Base-by-base conservation (phyloP, 1,140 invertebrate species). In the Bombyx mandarina region DNA sequence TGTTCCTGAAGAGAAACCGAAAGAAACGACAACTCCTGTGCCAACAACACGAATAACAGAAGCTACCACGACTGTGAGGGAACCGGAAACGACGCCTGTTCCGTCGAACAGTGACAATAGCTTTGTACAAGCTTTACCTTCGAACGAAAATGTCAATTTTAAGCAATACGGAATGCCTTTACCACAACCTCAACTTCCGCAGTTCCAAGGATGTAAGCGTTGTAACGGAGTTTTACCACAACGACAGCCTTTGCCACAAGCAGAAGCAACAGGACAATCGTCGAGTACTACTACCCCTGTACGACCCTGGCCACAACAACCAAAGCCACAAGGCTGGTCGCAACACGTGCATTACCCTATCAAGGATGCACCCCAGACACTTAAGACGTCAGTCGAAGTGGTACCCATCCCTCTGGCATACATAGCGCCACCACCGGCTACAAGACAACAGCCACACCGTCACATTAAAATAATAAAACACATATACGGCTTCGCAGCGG, bases 301-400 rank as follows among this genome's bases (percentile, higher is more conserved):
- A 12, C 45, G 12, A 8, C 45, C 45, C 9, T 47, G 49, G 22
- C 54, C 45, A 6, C 52, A 62, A 9, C 55, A 62, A 43, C 52
- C 52, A 7, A 35, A 54, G 1, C 35, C 47, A 8, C 60, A 55
- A 35, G 46, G 42, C 8, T 56, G 48, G 43, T 52, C 56, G 26
- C 51, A 53, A 18, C 54, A 61, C 8, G 35, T 56, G 26, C 49
- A 52, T 18, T 35, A 26, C n/a, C 51, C 52, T 54, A 35, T n/a
- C 3, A 54, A 56, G 44, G 22, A 12, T 5, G 65, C 45, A 48
- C 74, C 79, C 1, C 75, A 76, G 53, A 87, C 85, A 44, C 47
- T 81, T n/a, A 86, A 77, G 59, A 87, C 83, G 0, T 75, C 65
- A 22, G 79, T 87, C 0, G 82, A 87, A 67, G 65, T 87, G 3